A percentile compares a stretch with the other conserved stretches of the same genome.
Evolutionary conservation across 2,797 vertebrate species (phyloP).

Genomic region (Semotilus atromaculatus): DNA sequence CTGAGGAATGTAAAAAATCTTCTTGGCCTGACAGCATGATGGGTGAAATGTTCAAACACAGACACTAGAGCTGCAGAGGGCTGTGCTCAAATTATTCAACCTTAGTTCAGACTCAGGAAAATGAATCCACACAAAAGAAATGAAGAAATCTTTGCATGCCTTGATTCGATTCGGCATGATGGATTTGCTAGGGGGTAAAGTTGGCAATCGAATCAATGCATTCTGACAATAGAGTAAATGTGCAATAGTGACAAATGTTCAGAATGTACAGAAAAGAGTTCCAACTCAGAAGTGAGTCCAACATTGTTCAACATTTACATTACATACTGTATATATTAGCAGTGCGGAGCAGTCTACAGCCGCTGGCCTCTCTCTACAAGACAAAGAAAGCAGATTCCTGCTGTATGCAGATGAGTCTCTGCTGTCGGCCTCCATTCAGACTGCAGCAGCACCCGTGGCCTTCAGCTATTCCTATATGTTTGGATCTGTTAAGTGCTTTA

Average conservation of each 20-base stretch:
- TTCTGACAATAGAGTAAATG: background rate
- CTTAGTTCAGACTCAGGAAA: constrained; percentile 21
- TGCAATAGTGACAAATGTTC: background rate
- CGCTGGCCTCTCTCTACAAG: constrained; percentile 13
- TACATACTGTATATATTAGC: constrained; percentile 8
- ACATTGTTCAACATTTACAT: constrained; percentile 16
- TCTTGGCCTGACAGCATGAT: constrained; percentile 9
- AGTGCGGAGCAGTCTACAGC: background rate
- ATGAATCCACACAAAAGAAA: background rate
- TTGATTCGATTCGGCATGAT: constrained; percentile 30
- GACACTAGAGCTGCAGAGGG: background rate
- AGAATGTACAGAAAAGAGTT: constrained; percentile 9
- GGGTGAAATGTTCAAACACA: constrained; percentile 5
- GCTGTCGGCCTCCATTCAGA: background rate
- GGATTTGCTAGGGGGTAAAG: constrained; percentile 15
- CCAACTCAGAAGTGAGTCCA: background rate
- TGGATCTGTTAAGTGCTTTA: background rate
- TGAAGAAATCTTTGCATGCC: background rate
- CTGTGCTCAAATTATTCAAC: constrained; percentile 8
- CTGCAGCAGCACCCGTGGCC: background rate
- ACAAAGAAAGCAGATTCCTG: constrained; percentile 18
- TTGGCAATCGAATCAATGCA: constrained; percentile 27
- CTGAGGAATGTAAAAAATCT: background rate
- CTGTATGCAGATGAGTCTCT: background rate
- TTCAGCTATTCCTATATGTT: background rate